Evolutionary conservation across 1,140 invertebrate genomes (phyloP).

Genomic region (Wasmannia auropunctata): DNA sequence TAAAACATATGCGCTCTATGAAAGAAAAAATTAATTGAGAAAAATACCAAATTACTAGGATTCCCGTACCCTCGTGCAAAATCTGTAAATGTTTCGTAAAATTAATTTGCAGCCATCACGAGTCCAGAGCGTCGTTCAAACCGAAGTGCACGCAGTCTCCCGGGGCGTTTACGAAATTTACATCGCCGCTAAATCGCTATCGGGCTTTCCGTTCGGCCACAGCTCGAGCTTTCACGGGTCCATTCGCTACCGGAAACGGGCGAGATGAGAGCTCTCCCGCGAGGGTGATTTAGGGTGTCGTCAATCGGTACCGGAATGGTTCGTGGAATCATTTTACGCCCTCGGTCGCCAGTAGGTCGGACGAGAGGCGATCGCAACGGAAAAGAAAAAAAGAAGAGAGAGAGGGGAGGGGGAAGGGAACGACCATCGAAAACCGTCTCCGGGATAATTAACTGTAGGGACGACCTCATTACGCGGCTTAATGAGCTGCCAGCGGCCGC

Average conservation of each 20-base stretch:
- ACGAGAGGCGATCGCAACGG: slow-evolving; percentile 28
- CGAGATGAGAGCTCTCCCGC: neutral
- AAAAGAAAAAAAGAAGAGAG: neutral
- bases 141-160: neutral
- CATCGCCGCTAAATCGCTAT: neutral
- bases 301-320: slow-evolving; percentile 63
- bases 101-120: neutral
- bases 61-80: neutral
- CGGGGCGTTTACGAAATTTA: neutral
- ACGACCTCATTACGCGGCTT: slow-evolving; percentile 77
- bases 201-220: neutral
- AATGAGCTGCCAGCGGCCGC: slow-evolving; percentile 73
- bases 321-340: slow-evolving; percentile 71
- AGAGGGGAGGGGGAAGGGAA: neutral
- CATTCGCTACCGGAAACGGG: slow-evolving; percentile 58
- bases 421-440: slow-evolving; percentile 37
- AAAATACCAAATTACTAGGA: neutral
- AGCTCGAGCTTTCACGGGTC: neutral
- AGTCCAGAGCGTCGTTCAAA: neutral
- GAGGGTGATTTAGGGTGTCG: slow-evolving; percentile 62
- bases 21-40: neutral
- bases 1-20: neutral
- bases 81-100: neutral
- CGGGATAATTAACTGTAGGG: slow-evolving; percentile 76
- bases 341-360: slow-evolving; percentile 60